phyloP scores from a whole-genome alignment of 2,888 invertebrate genomes.

The Drosophila dives region DNA sequence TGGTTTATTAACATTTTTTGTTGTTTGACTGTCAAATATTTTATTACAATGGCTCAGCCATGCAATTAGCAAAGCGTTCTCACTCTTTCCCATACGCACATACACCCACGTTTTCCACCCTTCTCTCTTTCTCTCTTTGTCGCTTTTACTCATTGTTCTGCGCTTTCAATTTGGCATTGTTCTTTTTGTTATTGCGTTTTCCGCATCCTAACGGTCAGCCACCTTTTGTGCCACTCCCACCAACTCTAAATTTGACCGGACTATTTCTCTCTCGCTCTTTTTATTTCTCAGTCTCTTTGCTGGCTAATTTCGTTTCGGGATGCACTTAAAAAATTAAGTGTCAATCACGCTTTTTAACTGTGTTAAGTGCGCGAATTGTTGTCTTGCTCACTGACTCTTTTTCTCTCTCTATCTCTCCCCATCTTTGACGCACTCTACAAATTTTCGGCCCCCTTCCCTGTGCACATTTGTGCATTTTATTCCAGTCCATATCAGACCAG shows the following conservation, averaged over 20 bases:
- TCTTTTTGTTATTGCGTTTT: slow-evolving; percentile 42
- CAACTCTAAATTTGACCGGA: slow-evolving; percentile 57
- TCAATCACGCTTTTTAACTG: slow-evolving; percentile 43
- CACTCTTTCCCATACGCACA: slow-evolving; percentile 1
- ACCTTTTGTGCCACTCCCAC: slow-evolving; percentile 63
- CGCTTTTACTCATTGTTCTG: slow-evolving; percentile 30
- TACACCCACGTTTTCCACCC: background rate
- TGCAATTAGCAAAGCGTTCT: slow-evolving; percentile 8
- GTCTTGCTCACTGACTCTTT: background rate
- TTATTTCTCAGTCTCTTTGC: slow-evolving; percentile 21
- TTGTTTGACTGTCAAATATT: slow-evolving; percentile 52
- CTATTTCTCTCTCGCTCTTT: background rate
- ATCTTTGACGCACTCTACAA: background rate
- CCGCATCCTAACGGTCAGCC: slow-evolving; percentile 69
- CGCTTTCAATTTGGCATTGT: slow-evolving; percentile 35
- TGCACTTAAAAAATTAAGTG: slow-evolving; percentile 38
- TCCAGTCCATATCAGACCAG: slow-evolving; percentile 10
- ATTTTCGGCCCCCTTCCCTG: background rate
- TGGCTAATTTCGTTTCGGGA: slow-evolving; percentile 34
- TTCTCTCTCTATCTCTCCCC: background rate
- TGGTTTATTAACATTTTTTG: slow-evolving; percentile 70
- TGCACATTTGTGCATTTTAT: background rate
- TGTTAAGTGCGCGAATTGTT: slow-evolving; percentile 55
- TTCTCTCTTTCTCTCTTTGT: slow-evolving; percentile 1
- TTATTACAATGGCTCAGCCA: slow-evolving; percentile 41